These are phyloP conservation scores for Eidolon helvum DNA, from an alignment of 2,113 vertebrate genomes.

Conservation along the genomic window DNA sequence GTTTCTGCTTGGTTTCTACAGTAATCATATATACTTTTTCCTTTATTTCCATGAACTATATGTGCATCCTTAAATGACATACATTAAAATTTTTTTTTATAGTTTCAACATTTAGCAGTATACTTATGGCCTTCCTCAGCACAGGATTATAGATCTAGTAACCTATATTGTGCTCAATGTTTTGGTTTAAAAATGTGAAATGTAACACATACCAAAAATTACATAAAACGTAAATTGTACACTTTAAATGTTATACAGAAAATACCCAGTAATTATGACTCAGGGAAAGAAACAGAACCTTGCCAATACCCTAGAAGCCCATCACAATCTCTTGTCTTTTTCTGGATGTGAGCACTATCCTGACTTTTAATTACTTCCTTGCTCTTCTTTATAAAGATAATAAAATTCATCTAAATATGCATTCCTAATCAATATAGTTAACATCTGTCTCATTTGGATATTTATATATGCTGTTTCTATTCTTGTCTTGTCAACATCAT, in stretches of 20 bases:
- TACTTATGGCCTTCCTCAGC: neutral
- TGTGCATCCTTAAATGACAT: neutral
- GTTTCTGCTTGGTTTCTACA: neutral
- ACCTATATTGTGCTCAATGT: neutral
- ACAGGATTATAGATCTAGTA: neutral
- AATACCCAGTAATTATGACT: neutral
- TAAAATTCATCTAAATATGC: neutral
- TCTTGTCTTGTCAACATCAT: neutral
- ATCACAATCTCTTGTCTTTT: neutral
- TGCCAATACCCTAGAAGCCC: neutral
- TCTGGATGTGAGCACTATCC: neutral
- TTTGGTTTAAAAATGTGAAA: constrained; percentile 9
- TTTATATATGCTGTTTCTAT: neutral
- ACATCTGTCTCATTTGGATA: neutral
- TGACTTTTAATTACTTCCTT: neutral
- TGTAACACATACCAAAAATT: neutral
- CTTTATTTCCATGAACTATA: neutral
- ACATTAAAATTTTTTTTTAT: neutral
- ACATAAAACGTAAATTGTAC: neutral
- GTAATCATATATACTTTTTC: neutral
- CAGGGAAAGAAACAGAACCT: neutral
- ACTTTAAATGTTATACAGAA: neutral
- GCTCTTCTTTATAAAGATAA: neutral
- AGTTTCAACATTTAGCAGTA: neutral
- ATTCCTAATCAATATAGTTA: neutral